Conservation (phyloP, 2,113 vertebrate genomes). For the Dasyprocta punctata region DNA sequence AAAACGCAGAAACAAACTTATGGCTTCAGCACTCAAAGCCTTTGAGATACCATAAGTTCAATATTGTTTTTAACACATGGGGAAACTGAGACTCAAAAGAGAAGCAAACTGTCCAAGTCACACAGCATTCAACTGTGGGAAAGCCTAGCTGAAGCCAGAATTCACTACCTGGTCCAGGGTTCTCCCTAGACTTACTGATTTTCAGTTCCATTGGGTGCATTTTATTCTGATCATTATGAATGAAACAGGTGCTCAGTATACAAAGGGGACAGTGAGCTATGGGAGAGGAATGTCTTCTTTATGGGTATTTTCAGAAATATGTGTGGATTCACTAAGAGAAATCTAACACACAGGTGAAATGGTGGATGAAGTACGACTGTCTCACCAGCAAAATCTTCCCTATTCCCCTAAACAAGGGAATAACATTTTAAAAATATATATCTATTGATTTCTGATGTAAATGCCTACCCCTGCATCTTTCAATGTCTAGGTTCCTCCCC, state of each 20-base stretch:
- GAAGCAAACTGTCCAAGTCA: background rate
- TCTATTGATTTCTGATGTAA: background rate
- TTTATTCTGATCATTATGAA: background rate
- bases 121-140: rapidly evolving
- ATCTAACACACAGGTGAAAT: background rate
- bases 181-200: background rate
- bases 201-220: background rate
- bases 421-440: background rate
- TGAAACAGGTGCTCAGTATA: background rate
- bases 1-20: background rate
- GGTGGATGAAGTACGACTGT: background rate
- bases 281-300: background rate
- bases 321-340: background rate
- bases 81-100: background rate
- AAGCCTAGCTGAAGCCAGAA: rapidly evolving
- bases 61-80: background rate
- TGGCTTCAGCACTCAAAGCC: background rate
- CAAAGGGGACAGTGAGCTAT: background rate
- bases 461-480: background rate
- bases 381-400: background rate
- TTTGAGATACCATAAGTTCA: background rate
- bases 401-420: background rate
- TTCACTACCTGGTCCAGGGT: background rate
- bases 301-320: background rate
- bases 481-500: background rate